phyloP scores from a whole-genome alignment of 2,113 vertebrate species.

The Excalfactoria chinensis region DNA sequence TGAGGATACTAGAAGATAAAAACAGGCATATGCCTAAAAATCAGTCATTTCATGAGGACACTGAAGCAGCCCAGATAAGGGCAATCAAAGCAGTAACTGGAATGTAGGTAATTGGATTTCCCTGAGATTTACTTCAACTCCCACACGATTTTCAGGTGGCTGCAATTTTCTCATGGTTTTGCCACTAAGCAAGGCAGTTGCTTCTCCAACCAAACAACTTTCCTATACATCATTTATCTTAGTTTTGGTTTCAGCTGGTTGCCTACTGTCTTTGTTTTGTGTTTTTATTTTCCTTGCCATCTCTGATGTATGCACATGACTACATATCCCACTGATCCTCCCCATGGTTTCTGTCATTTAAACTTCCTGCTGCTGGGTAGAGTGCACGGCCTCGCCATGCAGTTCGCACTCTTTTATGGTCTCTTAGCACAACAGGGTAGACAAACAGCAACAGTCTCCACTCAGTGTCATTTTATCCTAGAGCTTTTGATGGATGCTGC shows the following conservation, averaged over 20 bases:
- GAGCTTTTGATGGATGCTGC: not conserved
- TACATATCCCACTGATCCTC: not conserved
- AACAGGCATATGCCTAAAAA: constrained; percentile 29
- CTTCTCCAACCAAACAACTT: not conserved
- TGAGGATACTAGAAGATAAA: not conserved
- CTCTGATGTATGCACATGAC: not conserved
- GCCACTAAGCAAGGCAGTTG: not conserved
- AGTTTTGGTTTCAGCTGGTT: not conserved
- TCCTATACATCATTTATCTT: not conserved
- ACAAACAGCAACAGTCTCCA: not conserved
- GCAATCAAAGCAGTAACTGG: constrained; percentile 49
- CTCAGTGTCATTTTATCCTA: not conserved
- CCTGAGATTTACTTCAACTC: not conserved
- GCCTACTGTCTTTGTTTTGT: not conserved
- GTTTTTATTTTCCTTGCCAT: not conserved
- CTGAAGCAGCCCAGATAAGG: constrained; percentile 45
- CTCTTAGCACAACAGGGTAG: not conserved
- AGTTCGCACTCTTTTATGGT: not conserved
- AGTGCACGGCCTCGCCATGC: not conserved
- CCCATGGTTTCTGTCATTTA: not conserved
- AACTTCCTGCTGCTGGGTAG: not conserved
- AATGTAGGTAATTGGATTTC: not conserved
- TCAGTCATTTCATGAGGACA: not conserved
- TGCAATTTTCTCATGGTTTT: not conserved
- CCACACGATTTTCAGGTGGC: not conserved